Base-by-base conservation (phyloP, 1,140 invertebrate genomes). In the Hyphantria cunea region DNA sequence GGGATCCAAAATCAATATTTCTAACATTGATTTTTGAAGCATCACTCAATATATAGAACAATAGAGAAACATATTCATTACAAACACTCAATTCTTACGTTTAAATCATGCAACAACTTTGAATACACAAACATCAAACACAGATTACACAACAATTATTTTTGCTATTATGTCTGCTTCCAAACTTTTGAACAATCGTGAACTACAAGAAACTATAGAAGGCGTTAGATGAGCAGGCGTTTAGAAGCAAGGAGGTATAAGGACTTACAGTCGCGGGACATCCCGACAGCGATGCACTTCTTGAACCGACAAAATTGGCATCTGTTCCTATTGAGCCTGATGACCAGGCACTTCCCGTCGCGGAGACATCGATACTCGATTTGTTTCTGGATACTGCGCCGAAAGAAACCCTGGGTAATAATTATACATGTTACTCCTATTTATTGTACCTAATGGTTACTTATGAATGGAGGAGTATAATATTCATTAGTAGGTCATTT, bases 241-340 rank as follows among this genome's bases (percentile, higher is more conserved):
- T n/a, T 17, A 41, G 42, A 13, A 15, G 11, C 3, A 17, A 12
- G 33, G 42, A 25, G 14, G 17, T 52, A 25, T 25, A 44, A 3
- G 68, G 92, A 96, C 96, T 96, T 91, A 98, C 97, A 99, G 90
- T 99, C 98, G 86, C 97, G 94, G 80, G 97, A 98, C 98, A 99
- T 99, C 82, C 98, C 98, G 75, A 99, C 98, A 39, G 97, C 96
- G 39, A 99, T 93, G 92, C 98, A 99, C 95, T 99, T 99, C 91
- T 98, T 98, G 91, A 99, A 99, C 74, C 98, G 94, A 93, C 98
- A 99, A 90, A 97, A 99, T 91, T 99, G 98, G 92, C 98, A 99
- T 68, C 98, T 94, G 93, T 99, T 99, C 54, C 98, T 92, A 91
- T 99, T 99, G 65, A 99, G 93, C 76, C 98, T 93, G 82, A 99